Evolutionary conservation across 2,113 vertebrate species (phyloP).

Genomic region (Ptychochromis oligacanthus): DNA sequence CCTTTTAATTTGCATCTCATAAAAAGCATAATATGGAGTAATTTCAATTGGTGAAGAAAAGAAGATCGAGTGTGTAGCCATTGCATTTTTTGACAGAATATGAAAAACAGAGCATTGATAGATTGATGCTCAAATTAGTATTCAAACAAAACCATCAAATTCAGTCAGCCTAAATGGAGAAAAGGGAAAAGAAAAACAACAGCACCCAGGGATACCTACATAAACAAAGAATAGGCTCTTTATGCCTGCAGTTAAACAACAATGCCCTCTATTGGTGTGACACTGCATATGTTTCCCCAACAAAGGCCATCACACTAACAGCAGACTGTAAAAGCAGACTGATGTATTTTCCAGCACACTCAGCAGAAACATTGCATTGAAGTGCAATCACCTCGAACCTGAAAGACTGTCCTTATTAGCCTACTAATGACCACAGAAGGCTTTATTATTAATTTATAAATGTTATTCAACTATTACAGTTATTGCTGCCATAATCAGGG

Average conservation of each 20-base stretch:
- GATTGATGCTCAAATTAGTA: constrained; percentile 53
- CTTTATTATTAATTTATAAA: constrained; percentile 74
- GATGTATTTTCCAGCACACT: constrained; percentile 70
- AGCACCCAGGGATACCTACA: constrained; percentile 48
- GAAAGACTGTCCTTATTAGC: constrained; percentile 77
- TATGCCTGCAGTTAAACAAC: constrained; percentile 73
- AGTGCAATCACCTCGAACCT: constrained; percentile 78
- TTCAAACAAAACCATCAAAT: constrained; percentile 62
- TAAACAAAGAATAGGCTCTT: constrained; percentile 65
- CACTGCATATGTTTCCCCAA: constrained; percentile 39
- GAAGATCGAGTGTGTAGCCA: constrained; percentile 50
- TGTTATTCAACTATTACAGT: constrained; percentile 70
- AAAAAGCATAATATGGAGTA: constrained; percentile 65
- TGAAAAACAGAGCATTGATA: constrained; percentile 45
- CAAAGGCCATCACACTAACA: constrained; percentile 56
- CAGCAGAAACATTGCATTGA: constrained; percentile 80
- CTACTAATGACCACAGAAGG: constrained; percentile 67
- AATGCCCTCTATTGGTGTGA: constrained; percentile 78
- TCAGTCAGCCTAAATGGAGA: constrained; percentile 41
- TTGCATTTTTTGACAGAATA: constrained; percentile 41
- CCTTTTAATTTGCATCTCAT: constrained; percentile 73
- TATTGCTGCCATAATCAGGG: constrained; percentile 62
- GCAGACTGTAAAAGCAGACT: constrained; percentile 41
- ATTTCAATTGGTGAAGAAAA: constrained; percentile 59
- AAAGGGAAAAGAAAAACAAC: constrained; percentile 42